Evolutionary conservation across 2,113 vertebrate species (phyloP), one percentile per base, ranked within the genome.

Genomic region (Leptobrachium ailaonicum): DNA sequence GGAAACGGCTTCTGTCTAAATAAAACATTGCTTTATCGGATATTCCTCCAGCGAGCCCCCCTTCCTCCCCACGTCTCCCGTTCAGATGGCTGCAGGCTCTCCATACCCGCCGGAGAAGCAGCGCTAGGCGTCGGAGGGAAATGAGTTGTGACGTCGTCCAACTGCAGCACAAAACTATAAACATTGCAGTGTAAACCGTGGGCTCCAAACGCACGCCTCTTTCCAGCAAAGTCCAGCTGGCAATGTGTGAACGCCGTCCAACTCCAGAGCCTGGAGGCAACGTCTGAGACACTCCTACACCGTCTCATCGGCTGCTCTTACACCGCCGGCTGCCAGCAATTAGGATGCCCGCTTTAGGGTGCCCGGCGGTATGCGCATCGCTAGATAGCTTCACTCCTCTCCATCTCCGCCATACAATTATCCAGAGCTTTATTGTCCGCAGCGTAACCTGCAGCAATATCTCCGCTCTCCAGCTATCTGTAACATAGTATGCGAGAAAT

Each of bases 71-170:
- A 43, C 44, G 20, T 32, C 20, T 47, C 44, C 13, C 50, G 13
- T 47, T 50, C 75, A 82, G 67, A 73, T 79, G 67, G 62, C 76
- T 76, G 71, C 76, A 79, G 68, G 58, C 78, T 74, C 1, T 9
- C n/a, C n/a, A 20, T 8, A 50, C 44, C 44, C 32, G 66, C 60
- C 44, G 54, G 79, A 45, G 68, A 72, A 69, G 63, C 43, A 58
- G 58, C 56, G 58, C 67, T 41, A 43, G 13, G 54, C 71, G 71
- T 79, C 75, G 40, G 74, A 70, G 83, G 56, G 73, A 82, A 82
- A 82, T 71, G 80, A 84, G 72, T 82, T 79, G 82, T 71, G 76
- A 82, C 71, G 73, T 82, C 71, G 71, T 80, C 45, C 62, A 73
- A 81, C 83, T 79, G 66, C 76, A 70, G 80, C 71, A 76, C 32